These are phyloP conservation scores for Rhagonycha fulva DNA, from an alignment of 2,888 invertebrate species.

Conservation along the genomic window DNA sequence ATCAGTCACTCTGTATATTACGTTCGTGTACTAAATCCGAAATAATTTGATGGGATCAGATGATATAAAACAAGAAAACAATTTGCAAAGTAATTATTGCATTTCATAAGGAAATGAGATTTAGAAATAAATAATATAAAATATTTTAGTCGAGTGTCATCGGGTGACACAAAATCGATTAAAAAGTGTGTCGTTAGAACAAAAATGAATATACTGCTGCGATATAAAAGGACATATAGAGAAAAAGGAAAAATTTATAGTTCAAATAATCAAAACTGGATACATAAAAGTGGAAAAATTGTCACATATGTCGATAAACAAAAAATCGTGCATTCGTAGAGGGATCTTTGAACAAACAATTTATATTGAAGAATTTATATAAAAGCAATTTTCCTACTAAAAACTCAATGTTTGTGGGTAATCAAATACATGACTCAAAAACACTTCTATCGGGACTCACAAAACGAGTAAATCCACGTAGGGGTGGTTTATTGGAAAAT, in stretches of 20 bases:
- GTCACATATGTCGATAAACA: not conserved
- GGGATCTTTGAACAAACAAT: not conserved
- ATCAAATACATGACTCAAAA: not conserved
- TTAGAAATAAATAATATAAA: not conserved
- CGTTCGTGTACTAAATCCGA: not conserved
- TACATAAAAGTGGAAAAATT: not conserved
- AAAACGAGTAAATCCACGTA: not conserved
- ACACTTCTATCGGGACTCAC: not conserved
- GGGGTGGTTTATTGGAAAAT: not conserved
- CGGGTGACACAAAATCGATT: not conserved
- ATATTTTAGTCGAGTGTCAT: not conserved
- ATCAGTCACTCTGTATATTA: not conserved
- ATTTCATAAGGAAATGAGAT: not conserved
- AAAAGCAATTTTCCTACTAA: not conserved
- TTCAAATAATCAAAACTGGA: not conserved
- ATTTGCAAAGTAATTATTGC: not conserved
- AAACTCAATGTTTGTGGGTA: not conserved
- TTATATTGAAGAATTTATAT: not conserved
- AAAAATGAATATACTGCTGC: not conserved
- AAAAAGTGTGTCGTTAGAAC: not conserved
- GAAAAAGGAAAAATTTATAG: not conserved
- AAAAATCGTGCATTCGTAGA: not conserved
- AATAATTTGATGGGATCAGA: not conserved
- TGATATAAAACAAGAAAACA: too few relatives aligned
- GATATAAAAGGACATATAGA: not conserved